Conservation (phyloP, 2,797 vertebrate species). For the Acanthurus tractus region DNA sequence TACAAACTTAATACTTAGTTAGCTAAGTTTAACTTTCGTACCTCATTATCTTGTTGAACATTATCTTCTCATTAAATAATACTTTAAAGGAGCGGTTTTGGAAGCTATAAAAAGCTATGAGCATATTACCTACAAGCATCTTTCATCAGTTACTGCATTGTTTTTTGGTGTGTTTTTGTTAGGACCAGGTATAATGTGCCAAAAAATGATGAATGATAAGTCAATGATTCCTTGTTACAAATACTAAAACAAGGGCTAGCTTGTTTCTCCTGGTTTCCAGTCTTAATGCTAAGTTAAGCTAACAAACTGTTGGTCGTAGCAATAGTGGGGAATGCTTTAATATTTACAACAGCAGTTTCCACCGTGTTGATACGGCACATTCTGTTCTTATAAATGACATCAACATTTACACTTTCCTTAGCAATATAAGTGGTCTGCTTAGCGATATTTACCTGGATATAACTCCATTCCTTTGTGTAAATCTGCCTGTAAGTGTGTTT, state of each 20-base stretch:
- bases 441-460: neutral
- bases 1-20: neutral
- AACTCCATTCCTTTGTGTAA: slow-evolving; percentile 1
- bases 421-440: neutral
- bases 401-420: slow-evolving; percentile 2
- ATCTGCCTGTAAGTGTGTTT: slow-evolving; percentile 20
- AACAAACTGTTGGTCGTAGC: neutral
- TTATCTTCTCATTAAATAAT: neutral
- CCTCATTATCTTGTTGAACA: neutral
- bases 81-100: neutral
- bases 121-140: neutral
- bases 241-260: neutral
- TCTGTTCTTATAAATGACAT: neutral
- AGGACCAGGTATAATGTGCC: too few species aligned
- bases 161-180: too few species aligned
- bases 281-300: neutral
- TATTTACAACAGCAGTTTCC: neutral
- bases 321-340: neutral
- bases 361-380: neutral
- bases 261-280: neutral
- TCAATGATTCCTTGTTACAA: too few species aligned
- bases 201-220: too few species aligned
- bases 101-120: too few species aligned
- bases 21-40: too few species aligned
- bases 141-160: neutral